Base-by-base conservation (phyloP, 2,888 invertebrate species). In the Ecliptopera silaceata region DNA sequence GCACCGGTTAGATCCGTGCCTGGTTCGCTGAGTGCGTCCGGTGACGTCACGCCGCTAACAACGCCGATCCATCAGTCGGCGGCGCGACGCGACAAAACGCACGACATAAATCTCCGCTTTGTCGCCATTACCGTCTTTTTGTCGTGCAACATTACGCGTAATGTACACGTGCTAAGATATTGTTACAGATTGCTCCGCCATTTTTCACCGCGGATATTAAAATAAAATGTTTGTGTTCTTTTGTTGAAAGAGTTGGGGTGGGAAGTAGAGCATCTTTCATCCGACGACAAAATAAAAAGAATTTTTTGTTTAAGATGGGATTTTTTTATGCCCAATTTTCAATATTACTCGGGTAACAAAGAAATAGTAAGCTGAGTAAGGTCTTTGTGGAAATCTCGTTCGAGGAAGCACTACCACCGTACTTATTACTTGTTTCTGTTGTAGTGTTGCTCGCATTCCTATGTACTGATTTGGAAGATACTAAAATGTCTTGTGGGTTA, bases 111-210 rank as follows among this genome's bases (percentile, higher is more conserved):
- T 75, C 71, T 68, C 63, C 68, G 68, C 71, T 72, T 72, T 74
- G 75, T 77, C 69, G 73, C 75, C 73, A 74, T 75, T 71, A 74
- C 71, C 72, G 74, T 71, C 67, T 80, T 79, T 75, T 78, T 78
- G 78, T 77, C 71, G 74, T 68, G 63, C 68, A 59, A 63, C 65
- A 66, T 74, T 70, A 72, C 70, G 65, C 26, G 71, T 74, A 68
- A 71, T 67, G 69, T 65, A 72, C 75, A 69, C 70, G 68, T 65
- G 68, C 64, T 70, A 71, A 74, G 74, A 70, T 76, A 77, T 75
- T 75, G 74, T 74, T 75, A 77, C 76, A 74, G 70, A 74, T 77
- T 71, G 71, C 64, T 59, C 49, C 58, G 60, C 60, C 66, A 72
- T 76, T 70, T 72, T 61, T 74, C 70, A 70, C 67, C 36, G 29